Percentiles rank a stretch among this genome's conserved stretches.
These are phyloP conservation scores for Plecotus auritus DNA, from an alignment of 2,113 vertebrate genomes.

Conservation along the genomic window DNA sequence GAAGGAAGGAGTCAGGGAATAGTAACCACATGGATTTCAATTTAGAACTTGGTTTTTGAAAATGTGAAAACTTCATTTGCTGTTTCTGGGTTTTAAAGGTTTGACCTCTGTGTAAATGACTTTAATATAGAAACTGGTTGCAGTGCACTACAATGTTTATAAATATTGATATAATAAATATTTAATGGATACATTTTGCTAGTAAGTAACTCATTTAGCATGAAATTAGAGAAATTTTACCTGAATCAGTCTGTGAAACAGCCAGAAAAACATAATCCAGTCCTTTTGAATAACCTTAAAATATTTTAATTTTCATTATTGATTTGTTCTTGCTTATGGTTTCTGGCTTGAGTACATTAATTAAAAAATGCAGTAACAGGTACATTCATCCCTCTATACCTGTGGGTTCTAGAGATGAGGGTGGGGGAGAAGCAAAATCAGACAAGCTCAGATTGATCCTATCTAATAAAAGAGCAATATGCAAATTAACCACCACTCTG, in stretches of 20 bases:
- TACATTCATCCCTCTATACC: background rate
- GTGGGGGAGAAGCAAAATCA: background rate
- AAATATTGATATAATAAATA: conserved; percentile 53
- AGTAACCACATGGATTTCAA: conserved; percentile 15
- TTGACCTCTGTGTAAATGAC: conserved; percentile 9
- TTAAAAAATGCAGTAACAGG: background rate
- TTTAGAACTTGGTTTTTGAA: conserved; percentile 49
- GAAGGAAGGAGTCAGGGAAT: conserved; percentile 16
- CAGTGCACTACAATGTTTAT: conserved; percentile 32
- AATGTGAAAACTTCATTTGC: background rate
- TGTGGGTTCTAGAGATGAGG: background rate
- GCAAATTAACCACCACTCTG: no score
- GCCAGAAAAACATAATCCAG: conserved; percentile 13
- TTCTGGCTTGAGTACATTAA: background rate
- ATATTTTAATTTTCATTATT: conserved; percentile 38
- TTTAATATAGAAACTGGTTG: conserved; percentile 55
- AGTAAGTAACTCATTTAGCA: conserved; percentile 36
- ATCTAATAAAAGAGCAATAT: no score
- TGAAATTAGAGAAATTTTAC: conserved; percentile 51
- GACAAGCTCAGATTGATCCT: background rate
- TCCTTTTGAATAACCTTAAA: conserved; percentile 44
- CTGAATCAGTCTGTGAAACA: conserved; percentile 10
- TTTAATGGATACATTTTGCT: conserved; percentile 56
- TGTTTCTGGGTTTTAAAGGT: conserved; percentile 57
- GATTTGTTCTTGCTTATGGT: conserved; percentile 25